Percentiles rank a stretch among this genome's conserved stretches.
Conservation (phyloP, 1,140 invertebrate genomes). For the Anoplophora glabripennis region DNA sequence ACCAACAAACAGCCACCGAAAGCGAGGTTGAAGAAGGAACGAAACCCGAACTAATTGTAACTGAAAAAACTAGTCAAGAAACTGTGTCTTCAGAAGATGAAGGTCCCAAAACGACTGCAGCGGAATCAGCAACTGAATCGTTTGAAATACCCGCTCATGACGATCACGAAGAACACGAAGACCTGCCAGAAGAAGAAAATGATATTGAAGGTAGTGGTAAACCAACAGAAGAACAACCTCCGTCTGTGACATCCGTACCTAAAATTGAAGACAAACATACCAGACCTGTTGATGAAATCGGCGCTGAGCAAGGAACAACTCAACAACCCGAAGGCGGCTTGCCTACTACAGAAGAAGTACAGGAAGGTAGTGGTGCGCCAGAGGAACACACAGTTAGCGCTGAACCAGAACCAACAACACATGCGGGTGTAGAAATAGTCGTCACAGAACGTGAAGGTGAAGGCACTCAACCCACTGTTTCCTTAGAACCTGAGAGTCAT, state of each 20-base stretch:
- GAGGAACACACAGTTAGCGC: conserved; percentile 3
- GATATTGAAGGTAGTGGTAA: neutral
- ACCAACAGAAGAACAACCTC: neutral
- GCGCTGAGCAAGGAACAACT: neutral
- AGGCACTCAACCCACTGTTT: neutral
- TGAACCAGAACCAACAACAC: conserved; percentile 12
- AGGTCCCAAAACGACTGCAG: neutral
- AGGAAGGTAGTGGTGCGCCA: conserved; percentile 10
- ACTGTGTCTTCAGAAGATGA: neutral
- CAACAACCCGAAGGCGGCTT: neutral
- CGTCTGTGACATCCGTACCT: neutral
- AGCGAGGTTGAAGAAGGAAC: conserved; percentile 12
- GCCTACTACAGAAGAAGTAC: conserved; percentile 4
- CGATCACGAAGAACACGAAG: neutral
- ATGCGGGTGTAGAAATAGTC: neutral
- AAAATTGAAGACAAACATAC: neutral
- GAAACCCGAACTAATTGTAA: conserved; percentile 17
- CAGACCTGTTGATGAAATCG: neutral
- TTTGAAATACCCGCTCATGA: neutral
- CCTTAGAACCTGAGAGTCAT: no score
- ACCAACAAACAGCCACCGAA: conserved; percentile 1
- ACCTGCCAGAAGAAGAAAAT: neutral
- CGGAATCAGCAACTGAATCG: conserved; percentile 6
- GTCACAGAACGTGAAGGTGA: conserved; percentile 3
- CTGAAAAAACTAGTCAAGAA: conserved; percentile 10